Percentiles rank a stretch among this genome's conserved stretches.
Evolutionary conservation across 2,888 invertebrate genomes (phyloP).

Genomic region (Seira ritae): DNA sequence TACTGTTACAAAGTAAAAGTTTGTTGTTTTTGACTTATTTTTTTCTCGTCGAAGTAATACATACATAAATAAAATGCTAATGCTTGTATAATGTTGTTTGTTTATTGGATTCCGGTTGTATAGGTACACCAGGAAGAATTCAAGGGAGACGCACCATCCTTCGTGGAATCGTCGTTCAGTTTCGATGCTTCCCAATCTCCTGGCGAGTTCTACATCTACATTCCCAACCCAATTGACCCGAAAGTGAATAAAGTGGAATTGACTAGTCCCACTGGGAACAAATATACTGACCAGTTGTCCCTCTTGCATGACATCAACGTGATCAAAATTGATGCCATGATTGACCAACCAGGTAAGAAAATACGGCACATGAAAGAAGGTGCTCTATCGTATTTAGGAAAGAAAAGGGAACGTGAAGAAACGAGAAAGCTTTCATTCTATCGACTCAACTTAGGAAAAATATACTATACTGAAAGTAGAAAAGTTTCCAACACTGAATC

Average conservation of each 20-base stretch:
- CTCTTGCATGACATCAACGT: conserved; percentile 72
- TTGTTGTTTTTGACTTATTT: no score
- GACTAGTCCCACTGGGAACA: conserved; percentile 70
- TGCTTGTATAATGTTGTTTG: no score
- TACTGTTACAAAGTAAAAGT: no score
- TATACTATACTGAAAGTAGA: no score
- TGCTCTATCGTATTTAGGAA: no score
- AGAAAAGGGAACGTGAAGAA: no score
- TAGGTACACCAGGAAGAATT: conserved; percentile 78
- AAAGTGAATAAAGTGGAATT: conserved; percentile 73
- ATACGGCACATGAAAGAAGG: background rate
- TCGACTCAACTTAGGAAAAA: no score
- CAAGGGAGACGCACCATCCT: conserved; percentile 76
- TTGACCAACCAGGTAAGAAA: conserved; percentile 70
- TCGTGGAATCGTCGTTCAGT: conserved; percentile 72
- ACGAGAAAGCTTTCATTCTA: no score
- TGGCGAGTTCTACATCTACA: conserved; percentile 73
- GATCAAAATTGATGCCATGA: conserved; percentile 72
- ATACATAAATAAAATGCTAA: no score
- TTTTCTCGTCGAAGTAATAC: no score
- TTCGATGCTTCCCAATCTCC: conserved; percentile 73
- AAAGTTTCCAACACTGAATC: no score
- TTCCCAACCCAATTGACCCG: conserved; percentile 66
- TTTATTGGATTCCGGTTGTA: conserved; percentile 27
- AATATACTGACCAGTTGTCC: conserved; percentile 70